Conservation (phyloP, 2,888 invertebrate genomes). For the Gari tellinella region DNA sequence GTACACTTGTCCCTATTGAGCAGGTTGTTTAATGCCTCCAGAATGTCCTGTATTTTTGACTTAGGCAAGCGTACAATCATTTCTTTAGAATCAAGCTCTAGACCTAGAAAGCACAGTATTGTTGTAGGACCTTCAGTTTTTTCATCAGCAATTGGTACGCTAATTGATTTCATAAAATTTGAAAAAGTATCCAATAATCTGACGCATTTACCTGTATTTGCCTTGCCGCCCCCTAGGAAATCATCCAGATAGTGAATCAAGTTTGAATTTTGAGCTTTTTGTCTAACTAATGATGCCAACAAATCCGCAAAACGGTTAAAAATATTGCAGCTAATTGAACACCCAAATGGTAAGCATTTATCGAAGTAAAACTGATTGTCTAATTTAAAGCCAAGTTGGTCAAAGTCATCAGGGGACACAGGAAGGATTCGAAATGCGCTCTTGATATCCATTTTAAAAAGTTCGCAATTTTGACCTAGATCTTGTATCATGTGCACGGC, state of each 20-base stretch:
- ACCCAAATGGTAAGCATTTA: constrained; percentile 3
- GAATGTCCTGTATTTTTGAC: neutral
- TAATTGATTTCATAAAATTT: neutral
- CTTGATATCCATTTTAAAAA: constrained; percentile 38
- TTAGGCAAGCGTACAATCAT: neutral
- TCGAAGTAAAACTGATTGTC: neutral
- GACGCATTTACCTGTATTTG: neutral
- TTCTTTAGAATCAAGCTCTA: constrained; percentile 6
- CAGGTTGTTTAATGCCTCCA: neutral
- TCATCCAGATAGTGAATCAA: constrained; percentile 16
- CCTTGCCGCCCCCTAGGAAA: constrained; percentile 6
- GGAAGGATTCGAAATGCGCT: constrained; percentile 38
- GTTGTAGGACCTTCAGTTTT: constrained; percentile 11
- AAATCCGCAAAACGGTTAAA: constrained; percentile 14
- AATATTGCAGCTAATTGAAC: neutral
- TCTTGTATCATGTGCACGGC: constrained; percentile 39
- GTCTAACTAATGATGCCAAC: neutral
- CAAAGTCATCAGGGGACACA: constrained; percentile 6
- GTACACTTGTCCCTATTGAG: neutral
- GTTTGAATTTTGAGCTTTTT: too few species aligned
- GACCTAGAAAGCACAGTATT: constrained; percentile 5
- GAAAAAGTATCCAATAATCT: neutral
- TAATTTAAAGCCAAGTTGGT: neutral
- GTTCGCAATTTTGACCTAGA: constrained; percentile 26
- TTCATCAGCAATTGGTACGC: constrained; percentile 13